Evolutionary conservation across 2,113 vertebrate genomes (phyloP).

Genomic region (Planiliza haematocheilus): DNA sequence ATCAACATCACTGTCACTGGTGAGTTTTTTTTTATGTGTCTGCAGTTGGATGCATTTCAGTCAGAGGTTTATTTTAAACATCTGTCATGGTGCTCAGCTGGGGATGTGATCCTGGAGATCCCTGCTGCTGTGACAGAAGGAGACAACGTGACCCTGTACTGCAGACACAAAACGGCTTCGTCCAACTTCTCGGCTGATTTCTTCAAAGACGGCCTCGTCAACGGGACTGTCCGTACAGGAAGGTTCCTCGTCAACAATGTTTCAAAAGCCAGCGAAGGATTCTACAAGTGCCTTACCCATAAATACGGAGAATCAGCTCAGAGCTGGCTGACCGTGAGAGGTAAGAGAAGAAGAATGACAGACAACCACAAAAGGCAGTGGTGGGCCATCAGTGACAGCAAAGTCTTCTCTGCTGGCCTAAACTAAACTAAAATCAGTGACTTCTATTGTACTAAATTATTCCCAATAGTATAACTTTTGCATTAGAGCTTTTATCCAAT

Average conservation of each 20-base stretch:
- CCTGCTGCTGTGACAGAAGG: neutral
- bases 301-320: neutral
- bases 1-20: neutral
- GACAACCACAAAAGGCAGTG: too few relatives aligned
- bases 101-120: neutral
- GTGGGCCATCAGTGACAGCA: too few relatives aligned
- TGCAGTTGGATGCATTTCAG: too few relatives aligned
- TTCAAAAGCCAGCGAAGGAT: neutral
- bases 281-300: fast-evolving
- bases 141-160: fast-evolving
- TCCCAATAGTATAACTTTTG: too few relatives aligned
- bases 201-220: neutral
- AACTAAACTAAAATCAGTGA: too few relatives aligned
- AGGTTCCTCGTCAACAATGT: neutral
- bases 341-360: too few relatives aligned
- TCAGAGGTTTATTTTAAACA: too few relatives aligned
- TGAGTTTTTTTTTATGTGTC: too few relatives aligned
- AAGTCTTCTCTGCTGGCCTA: too few relatives aligned
- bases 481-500: too few relatives aligned
- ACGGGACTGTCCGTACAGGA: neutral
- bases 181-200: fast-evolving
- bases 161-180: neutral
- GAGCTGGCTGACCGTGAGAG: neutral
- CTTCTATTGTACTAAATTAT: too few relatives aligned
- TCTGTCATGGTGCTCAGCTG: neutral